Evolutionary conservation across 2,888 invertebrate species (phyloP).

Genomic region (Mesochorus sp.): DNA sequence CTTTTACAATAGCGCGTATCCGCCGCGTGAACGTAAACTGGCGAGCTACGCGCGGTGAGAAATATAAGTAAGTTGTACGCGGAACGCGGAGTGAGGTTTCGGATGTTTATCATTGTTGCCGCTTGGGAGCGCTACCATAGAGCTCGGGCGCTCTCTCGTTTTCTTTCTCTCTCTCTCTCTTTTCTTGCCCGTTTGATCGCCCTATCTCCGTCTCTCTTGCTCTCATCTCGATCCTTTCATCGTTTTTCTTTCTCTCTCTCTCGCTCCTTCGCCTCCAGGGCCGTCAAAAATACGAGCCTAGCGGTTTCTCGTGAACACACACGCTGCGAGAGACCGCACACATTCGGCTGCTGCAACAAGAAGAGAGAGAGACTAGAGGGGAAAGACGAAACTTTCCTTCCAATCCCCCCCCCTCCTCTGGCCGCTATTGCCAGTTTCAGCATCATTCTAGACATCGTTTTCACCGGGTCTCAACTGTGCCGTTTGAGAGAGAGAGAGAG

Average conservation of each 20-base stretch:
- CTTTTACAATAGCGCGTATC: constrained; percentile 48
- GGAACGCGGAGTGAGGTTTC: constrained; percentile 5
- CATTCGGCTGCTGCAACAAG: constrained; percentile 5
- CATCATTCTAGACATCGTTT: constrained; percentile 35
- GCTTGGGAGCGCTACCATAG: constrained; percentile 20
- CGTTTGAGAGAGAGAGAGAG: too few relatives aligned
- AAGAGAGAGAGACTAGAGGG: not conserved
- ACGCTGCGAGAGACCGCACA: constrained; percentile 38
- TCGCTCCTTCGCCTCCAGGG: constrained; percentile 42
- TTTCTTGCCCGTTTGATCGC: not conserved
- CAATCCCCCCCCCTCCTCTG: constrained; percentile 7
- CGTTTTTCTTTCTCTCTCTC: constrained; percentile 6
- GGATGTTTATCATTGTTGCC: constrained; percentile 31
- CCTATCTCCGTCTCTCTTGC: not conserved
- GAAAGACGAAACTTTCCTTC: constrained; percentile 29
- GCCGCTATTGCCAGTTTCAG: constrained; percentile 11
- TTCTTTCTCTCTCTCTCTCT: constrained; percentile 1
- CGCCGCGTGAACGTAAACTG: constrained; percentile 63
- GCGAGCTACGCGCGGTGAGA: constrained; percentile 53
- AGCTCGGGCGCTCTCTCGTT: not conserved
- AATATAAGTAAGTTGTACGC: constrained; percentile 59
- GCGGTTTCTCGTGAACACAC: constrained; percentile 43
- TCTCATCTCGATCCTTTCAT: not conserved
- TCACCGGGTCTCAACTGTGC: constrained; percentile 21
- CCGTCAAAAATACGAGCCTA: constrained; percentile 43